Evolutionary conservation across 2,888 invertebrate species (phyloP).

Genomic region (Allolobophora icterica): DNA sequence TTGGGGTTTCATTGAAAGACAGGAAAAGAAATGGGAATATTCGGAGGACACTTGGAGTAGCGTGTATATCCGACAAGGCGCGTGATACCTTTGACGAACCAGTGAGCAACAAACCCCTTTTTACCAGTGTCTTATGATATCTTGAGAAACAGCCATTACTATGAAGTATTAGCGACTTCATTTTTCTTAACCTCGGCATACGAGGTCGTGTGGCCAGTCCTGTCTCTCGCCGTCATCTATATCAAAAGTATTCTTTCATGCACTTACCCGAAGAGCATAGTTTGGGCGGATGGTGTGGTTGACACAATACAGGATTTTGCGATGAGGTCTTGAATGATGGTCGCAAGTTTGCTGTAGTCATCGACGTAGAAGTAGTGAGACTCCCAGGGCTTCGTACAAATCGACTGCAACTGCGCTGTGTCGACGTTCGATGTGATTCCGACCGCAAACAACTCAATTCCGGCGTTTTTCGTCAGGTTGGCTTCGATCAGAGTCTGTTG

Average conservation of each 20-base stretch:
- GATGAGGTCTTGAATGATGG: constrained; percentile 34
- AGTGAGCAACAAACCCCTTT: too few species aligned
- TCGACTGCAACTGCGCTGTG: constrained; percentile 25
- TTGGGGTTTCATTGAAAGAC: too few species aligned
- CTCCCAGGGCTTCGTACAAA: constrained; percentile 25
- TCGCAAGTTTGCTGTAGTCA: constrained; percentile 32
- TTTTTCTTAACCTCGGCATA: too few species aligned
- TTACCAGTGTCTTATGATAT: too few species aligned
- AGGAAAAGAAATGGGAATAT: too few species aligned
- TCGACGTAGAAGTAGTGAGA: constrained; percentile 37
- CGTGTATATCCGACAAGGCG: too few species aligned
- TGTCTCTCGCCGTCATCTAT: not conserved
- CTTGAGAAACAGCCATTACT: too few species aligned
- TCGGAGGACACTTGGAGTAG: too few species aligned
- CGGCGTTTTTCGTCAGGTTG: constrained; percentile 26
- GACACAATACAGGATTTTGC: constrained; percentile 33
- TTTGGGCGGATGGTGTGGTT: constrained; percentile 32
- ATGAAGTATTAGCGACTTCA: too few species aligned
- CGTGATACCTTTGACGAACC: too few species aligned
- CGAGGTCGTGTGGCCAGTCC: too few species aligned
- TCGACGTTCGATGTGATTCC: constrained; percentile 40
- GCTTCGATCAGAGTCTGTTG: constrained; percentile 41
- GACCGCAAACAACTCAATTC: constrained; percentile 41
- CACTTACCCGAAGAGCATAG: constrained; percentile 34
- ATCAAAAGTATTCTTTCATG: constrained; percentile 33